Evolutionary conservation across 2,888 invertebrate species (phyloP), one percentile per base, ranked within the genome.

Genomic region (Choristoneura rosaceana): DNA sequence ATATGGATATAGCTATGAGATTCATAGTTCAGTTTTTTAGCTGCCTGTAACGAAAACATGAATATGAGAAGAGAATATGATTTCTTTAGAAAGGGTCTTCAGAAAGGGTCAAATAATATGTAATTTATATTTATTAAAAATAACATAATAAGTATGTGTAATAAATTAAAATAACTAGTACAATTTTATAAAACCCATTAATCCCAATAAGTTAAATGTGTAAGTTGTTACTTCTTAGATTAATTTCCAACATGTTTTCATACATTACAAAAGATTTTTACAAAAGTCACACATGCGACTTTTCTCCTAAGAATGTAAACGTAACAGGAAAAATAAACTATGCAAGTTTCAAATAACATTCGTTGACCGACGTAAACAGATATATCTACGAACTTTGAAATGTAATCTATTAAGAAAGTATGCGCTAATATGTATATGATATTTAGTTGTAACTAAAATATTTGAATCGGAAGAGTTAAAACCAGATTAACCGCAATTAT

Each of bases 21-120:
- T 91, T 93, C 93, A 93, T 94, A 78, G 75, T 90, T 89, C 88
- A 91, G 89, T 90, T 89, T 91, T 88, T 78, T 73, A 70, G 61
- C 67, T 76, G 76, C 84, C 91, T 92, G 90, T 67, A 90, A 90
- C 61, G 78, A 75, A 38, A 15, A 60, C n/a, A 12, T 34, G 50
- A 14, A 25, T 10, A 34, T 50, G 5, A 34, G 50, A 38, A 38
- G 34, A 34, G 34, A 38, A 38, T 7, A 4, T 38, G 38, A 38
- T 38, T 38, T 38, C 7, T 38, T 38, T 38, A 38, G 38, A 38
- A 4, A 38, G n/a, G n/a, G n/a, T n/a, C n/a, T n/a, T 7, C 38
- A 38, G 38, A 7, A 34, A 3, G 34, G 34, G 34, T 34, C 34
- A 34, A 34, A 25, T 25, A 25, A 25, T 1, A 25, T 2, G 25